A percentile compares a stretch with the other conserved stretches of the same genome.
Conservation (phyloP, 1,140 invertebrate species). For the Trissolcus basalis region DNA sequence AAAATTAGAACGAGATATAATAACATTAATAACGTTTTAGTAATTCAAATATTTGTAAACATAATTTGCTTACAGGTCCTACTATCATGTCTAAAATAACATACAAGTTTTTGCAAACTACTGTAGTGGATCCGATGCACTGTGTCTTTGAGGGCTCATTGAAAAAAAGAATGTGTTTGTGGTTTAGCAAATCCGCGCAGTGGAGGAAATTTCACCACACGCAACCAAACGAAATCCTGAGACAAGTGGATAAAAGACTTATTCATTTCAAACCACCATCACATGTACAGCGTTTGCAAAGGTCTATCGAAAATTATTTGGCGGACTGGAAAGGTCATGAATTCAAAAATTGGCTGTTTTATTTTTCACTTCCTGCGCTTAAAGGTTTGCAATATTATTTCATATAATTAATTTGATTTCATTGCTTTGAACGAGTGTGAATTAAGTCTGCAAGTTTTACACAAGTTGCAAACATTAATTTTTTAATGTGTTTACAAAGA, state of each 20-base stretch:
- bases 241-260: slow-evolving; percentile 2
- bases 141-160: slow-evolving; percentile 40
- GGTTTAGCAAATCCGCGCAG: background rate
- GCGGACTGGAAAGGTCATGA: slow-evolving; percentile 19
- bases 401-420: too few relatives aligned
- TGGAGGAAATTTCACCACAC: background rate
- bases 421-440: too few relatives aligned
- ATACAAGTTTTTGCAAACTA: slow-evolving; percentile 25
- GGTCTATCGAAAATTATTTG: slow-evolving; percentile 34
- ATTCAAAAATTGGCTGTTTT: slow-evolving; percentile 23
- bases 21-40: too few relatives aligned
- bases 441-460: too few relatives aligned
- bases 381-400: too few relatives aligned
- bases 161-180: slow-evolving; percentile 12
- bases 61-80: too few relatives aligned
- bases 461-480: too few relatives aligned
- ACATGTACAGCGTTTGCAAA: slow-evolving; percentile 18
- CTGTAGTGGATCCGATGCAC: slow-evolving; percentile 47
- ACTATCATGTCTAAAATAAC: slow-evolving; percentile 11
- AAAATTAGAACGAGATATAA: too few relatives aligned
- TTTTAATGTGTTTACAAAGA: too few relatives aligned
- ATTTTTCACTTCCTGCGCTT: slow-evolving; percentile 7
- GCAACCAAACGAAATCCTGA: background rate
- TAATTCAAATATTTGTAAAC: too few relatives aligned
- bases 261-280: background rate